phyloP scores from a whole-genome alignment of 2,113 vertebrate genomes.

The Panurus biarmicus region DNA sequence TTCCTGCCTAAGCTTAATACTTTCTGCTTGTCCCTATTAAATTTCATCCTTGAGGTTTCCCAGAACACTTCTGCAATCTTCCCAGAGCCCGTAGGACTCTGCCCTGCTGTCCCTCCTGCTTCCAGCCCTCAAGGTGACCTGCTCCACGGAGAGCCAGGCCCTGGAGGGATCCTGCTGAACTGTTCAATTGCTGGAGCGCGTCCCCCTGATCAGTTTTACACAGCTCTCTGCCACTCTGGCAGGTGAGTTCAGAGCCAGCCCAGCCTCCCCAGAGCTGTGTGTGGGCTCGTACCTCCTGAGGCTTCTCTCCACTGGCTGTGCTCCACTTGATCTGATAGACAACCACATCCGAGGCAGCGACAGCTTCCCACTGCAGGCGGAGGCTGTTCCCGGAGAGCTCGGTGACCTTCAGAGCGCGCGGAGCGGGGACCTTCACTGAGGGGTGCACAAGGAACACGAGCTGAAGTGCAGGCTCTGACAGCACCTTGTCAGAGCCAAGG shows the following conservation, averaged over 20 bases:
- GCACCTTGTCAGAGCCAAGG: background rate
- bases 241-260: background rate
- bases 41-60: constrained; percentile 44
- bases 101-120: background rate
- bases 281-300: constrained; percentile 74
- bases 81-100: background rate
- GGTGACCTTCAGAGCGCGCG: constrained; percentile 75
- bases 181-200: background rate
- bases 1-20: constrained; percentile 58
- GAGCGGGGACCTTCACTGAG: constrained; percentile 83
- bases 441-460: background rate
- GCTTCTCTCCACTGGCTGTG: constrained; percentile 77
- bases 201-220: background rate
- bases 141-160: background rate
- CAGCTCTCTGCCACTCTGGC: background rate
- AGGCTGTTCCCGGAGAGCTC: constrained; percentile 80
- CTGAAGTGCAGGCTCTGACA: background rate
- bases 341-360: constrained; percentile 78
- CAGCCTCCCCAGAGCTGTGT: background rate
- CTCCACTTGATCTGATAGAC: constrained; percentile 92
- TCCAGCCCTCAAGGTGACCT: background rate
- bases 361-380: constrained; percentile 79
- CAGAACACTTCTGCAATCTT: constrained; percentile 31
- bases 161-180: background rate
- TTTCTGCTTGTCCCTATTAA: constrained; percentile 35